phyloP scores from a whole-genome alignment of 2,888 invertebrate genomes.

The Colletes collaris region DNA sequence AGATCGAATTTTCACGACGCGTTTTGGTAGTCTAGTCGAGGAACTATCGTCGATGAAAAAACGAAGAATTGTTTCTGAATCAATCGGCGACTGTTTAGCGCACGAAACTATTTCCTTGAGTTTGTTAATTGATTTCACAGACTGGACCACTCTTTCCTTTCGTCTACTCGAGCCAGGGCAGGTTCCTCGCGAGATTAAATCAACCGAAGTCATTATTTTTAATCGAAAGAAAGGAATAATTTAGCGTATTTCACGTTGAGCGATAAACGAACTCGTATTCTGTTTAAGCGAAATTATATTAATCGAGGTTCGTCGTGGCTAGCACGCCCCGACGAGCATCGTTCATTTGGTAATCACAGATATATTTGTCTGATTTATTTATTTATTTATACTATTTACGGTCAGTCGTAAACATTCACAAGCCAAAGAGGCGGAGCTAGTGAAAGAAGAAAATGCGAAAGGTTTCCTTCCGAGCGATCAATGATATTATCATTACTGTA shows the following conservation, averaged over 20 bases:
- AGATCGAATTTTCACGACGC: too few species aligned
- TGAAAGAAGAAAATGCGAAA: constrained; percentile 60
- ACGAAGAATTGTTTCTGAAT: too few species aligned
- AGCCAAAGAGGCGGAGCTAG: constrained; percentile 83
- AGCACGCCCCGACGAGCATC: background rate
- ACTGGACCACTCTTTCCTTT: background rate
- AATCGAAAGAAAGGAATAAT: constrained; percentile 1
- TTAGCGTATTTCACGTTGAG: background rate
- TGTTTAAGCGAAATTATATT: background rate
- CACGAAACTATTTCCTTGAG: too few species aligned
- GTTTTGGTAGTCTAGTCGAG: too few species aligned
- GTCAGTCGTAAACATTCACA: constrained; percentile 80
- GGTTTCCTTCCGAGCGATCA: constrained; percentile 40
- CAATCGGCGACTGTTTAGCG: too few species aligned
- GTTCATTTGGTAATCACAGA: background rate
- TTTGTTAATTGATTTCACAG: too few species aligned
- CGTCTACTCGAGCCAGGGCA: constrained; percentile 19
- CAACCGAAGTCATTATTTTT: constrained; percentile 25
- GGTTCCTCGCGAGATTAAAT: constrained; percentile 32
- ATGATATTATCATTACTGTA: constrained; percentile 44
- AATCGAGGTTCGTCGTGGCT: background rate
- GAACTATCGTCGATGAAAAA: too few species aligned
- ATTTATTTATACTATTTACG: constrained; percentile 74
- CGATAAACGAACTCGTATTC: background rate
- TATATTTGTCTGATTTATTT: constrained; percentile 40